Evolutionary conservation across 2,113 vertebrate species (phyloP).

Genomic region (Notiomystis cincta): DNA sequence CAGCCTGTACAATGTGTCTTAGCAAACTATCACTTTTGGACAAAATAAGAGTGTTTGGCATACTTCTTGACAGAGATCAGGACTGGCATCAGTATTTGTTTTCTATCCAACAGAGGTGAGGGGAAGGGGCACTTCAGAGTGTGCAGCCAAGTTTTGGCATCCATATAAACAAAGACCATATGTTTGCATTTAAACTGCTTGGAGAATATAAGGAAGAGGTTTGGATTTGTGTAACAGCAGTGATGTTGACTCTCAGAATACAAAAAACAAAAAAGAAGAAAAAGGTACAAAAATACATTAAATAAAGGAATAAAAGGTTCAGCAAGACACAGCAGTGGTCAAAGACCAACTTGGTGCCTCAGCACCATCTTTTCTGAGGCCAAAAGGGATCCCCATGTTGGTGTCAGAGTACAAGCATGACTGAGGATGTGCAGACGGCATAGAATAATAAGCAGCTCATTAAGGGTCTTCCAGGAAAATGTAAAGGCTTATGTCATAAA

Average conservation of each 20-base stretch:
- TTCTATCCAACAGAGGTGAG: neutral
- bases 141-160: neutral
- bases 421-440: neutral
- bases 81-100: neutral
- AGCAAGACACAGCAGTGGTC: neutral
- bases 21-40: neutral
- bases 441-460: neutral
- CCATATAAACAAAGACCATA: neutral
- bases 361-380: neutral
- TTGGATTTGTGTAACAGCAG: neutral
- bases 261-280: fast-evolving
- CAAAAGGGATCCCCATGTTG: neutral
- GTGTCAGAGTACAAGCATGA: neutral
- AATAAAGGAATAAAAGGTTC: neutral
- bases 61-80: neutral
- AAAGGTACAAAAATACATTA: neutral
- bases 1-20: neutral
- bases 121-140: neutral
- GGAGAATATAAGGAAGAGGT: neutral
- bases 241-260: neutral
- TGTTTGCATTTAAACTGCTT: neutral
- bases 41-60: neutral
- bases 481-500: neutral
- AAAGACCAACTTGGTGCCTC: neutral
- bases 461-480: neutral